Evolutionary conservation across 2,888 invertebrate species (phyloP).

Genomic region (Cancer borealis): DNA sequence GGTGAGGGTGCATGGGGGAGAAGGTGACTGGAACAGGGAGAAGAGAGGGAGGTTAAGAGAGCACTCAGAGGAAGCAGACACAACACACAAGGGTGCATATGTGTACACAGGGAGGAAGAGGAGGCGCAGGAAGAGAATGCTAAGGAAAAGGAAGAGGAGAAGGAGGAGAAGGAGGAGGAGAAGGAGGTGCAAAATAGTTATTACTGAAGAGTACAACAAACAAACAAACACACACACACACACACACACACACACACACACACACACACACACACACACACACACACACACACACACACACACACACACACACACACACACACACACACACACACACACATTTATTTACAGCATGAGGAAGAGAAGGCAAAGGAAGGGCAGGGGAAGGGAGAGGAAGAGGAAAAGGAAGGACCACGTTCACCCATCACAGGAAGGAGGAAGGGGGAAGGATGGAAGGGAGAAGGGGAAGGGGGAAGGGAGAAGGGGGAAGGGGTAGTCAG

Average conservation of each 20-base stretch:
- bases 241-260: too few species aligned
- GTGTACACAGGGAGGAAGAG: not conserved
- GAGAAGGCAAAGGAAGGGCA: not conserved
- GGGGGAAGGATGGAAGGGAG: not conserved
- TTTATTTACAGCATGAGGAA: not conserved
- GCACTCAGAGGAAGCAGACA: not conserved
- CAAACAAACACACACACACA: too few species aligned
- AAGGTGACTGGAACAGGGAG: not conserved
- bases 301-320: too few species aligned
- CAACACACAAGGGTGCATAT: too few species aligned
- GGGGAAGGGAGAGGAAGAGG: not conserved
- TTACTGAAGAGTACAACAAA: too few species aligned
- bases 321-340: not conserved
- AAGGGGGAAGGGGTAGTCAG: not conserved
- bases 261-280: too few species aligned
- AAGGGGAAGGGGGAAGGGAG: not conserved
- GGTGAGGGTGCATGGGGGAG: not conserved
- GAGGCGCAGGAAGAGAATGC: not conserved
- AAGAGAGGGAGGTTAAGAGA: constrained; percentile 11
- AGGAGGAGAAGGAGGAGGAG: not conserved
- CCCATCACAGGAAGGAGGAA: not conserved
- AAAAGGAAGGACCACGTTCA: not conserved
- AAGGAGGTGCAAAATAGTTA: not conserved
- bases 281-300: too few species aligned
- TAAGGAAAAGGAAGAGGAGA: not conserved